Conservation (phyloP, 2,113 vertebrate species). For the Podiceps cristatus region DNA sequence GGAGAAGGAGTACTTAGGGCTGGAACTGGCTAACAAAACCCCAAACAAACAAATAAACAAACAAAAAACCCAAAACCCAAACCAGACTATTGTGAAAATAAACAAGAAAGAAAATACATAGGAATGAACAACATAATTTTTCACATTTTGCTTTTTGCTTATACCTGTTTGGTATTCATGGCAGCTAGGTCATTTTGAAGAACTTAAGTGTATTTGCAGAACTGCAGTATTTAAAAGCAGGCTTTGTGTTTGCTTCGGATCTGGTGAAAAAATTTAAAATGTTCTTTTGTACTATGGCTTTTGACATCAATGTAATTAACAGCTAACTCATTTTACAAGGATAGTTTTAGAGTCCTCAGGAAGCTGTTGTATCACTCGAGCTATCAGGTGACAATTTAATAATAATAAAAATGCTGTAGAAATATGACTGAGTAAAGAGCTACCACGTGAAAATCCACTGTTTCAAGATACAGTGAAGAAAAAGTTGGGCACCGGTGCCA, state of each 20-base stretch:
- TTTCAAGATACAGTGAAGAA: background rate
- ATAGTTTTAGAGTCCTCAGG: no score
- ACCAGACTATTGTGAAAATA: background rate
- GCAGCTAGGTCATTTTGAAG: background rate
- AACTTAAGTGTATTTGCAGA: background rate
- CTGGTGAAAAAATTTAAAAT: background rate
- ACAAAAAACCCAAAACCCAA: no score
- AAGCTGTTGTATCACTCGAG: background rate
- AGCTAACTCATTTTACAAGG: background rate
- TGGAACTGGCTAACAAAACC: background rate
- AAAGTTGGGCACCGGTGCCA: background rate
- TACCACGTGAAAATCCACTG: background rate
- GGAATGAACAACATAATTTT: background rate
- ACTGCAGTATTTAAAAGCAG: background rate
- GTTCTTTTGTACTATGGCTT: background rate
- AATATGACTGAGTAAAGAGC: background rate
- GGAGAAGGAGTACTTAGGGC: background rate
- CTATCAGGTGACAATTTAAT: background rate
- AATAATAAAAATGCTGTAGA: background rate
- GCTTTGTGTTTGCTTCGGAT: background rate
- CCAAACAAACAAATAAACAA: no score
- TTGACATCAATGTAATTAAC: background rate
- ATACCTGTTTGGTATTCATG: background rate
- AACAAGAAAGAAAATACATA: background rate
- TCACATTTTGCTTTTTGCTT: background rate